Evolutionary conservation across 2,888 invertebrate species (phyloP), one percentile per base, ranked within the genome.

Genomic region (Bursaphelenchus okinawaensis): DNA sequence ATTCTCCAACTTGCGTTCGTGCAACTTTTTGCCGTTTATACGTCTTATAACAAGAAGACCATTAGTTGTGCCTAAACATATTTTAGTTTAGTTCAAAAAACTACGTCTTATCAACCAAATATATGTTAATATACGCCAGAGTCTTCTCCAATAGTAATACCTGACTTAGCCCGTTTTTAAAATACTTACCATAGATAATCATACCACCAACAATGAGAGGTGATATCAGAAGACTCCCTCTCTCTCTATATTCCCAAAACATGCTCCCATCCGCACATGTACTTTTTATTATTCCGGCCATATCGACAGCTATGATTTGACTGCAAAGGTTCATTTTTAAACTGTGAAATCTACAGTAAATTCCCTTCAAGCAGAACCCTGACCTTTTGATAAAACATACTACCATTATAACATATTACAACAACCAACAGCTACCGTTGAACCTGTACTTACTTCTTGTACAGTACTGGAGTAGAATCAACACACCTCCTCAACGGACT

Each of bases 401-500:
- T n/a, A n/a, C n/a, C n/a, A n/a, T n/a, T n/a, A n/a, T n/a, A n/a
- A n/a, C n/a, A n/a, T n/a, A n/a, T n/a, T n/a, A n/a, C n/a, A n/a
- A n/a, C n/a, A n/a, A n/a, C n/a, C n/a, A n/a, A n/a, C n/a, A n/a
- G n/a, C n/a, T n/a, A n/a, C n/a, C n/a, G n/a, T n/a, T n/a, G n/a
- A n/a, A n/a, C n/a, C n/a, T n/a, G n/a, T n/a, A n/a, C n/a, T 40
- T 26, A 64, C 64, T 60, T 40, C 19, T 64, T n/a, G n/a, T 64
- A 7, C 16, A 52, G 8, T 24, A 60, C 64, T 8, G 64, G 59
- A 1, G 62, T 52, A 20, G 52, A 29, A 29, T 64, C 64, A 23
- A 64, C 62, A 22, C 64, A 64, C 52, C 52, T 59, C 54, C 31
- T 26, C 24, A 64, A 26, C 19, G 31, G 19, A 9, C 12, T n/a